Evolutionary conservation across 2,888 invertebrate genomes (phyloP).

Genomic region (Drosophila picticornis): DNA sequence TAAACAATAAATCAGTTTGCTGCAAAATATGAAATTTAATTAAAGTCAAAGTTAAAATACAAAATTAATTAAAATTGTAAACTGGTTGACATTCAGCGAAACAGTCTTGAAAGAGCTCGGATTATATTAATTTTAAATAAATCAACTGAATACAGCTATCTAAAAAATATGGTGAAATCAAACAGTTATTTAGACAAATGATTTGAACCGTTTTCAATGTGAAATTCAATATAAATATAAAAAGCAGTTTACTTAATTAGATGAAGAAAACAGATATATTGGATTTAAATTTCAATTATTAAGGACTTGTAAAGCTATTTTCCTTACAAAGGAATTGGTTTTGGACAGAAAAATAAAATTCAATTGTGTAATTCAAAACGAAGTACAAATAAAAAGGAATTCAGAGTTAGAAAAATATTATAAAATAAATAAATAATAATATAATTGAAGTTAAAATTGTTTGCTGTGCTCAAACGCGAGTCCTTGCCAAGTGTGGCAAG

Average conservation of each 20-base stretch:
- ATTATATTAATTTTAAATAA: background rate
- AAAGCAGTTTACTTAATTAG: too few relatives aligned
- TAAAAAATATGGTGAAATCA: background rate
- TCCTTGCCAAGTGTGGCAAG: conserved; percentile 15
- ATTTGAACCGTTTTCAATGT: background rate
- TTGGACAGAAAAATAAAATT: background rate
- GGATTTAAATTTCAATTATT: background rate
- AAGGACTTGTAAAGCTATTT: background rate
- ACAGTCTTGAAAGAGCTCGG: background rate
- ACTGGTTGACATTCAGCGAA: background rate
- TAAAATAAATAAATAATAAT: background rate
- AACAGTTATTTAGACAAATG: background rate
- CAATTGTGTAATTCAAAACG: background rate
- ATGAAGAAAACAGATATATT: background rate
- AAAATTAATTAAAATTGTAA: background rate
- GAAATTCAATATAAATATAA: background rate
- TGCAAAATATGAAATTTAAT: background rate
- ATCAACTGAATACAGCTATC: background rate
- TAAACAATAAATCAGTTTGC: background rate
- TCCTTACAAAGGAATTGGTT: background rate
- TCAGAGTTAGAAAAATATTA: background rate
- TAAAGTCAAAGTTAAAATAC: background rate
- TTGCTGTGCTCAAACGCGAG: conserved; percentile 37
- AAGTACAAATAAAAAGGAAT: background rate
- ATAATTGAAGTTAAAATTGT: background rate